Conservation (phyloP, 2,113 vertebrate genomes). For the Aythya baeri region DNA sequence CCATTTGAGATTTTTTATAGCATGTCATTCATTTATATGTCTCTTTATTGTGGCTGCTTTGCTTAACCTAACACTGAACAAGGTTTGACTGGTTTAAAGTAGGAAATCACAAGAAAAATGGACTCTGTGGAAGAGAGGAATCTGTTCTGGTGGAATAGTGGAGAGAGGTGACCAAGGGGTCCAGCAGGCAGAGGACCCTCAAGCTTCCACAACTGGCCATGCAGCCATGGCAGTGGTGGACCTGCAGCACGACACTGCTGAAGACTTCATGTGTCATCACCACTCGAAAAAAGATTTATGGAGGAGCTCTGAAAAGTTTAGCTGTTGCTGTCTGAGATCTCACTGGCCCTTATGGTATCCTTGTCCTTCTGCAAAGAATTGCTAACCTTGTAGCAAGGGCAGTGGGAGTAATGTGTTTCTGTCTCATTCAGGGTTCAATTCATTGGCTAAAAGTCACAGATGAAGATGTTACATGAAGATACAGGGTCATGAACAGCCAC, state of each 20-base stretch:
- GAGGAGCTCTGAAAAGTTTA: background rate
- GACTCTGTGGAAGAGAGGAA: background rate
- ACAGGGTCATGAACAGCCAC: background rate
- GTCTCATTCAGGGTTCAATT: background rate
- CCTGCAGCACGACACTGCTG: background rate
- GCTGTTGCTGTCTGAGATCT: background rate
- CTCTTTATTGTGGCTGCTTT: background rate
- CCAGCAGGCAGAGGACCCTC: background rate
- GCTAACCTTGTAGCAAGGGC: background rate
- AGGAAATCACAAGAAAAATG: background rate
- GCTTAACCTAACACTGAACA: background rate
- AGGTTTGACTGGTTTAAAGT: conserved; percentile 29
- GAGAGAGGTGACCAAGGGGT: background rate
- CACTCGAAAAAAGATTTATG: background rate
- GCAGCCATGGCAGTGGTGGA: rapidly evolving
- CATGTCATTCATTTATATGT: background rate
- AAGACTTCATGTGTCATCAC: background rate
- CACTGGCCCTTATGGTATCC: background rate
- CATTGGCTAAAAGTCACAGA: background rate
- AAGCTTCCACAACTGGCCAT: background rate
- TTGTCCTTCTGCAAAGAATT: background rate
- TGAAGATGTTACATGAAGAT: background rate
- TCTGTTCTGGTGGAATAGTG: background rate
- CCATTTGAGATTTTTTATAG: background rate
- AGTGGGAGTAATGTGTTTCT: background rate